phyloP scores from a whole-genome alignment of 2,113 vertebrate genomes.

The Oncorhynchus kisutch region DNA sequence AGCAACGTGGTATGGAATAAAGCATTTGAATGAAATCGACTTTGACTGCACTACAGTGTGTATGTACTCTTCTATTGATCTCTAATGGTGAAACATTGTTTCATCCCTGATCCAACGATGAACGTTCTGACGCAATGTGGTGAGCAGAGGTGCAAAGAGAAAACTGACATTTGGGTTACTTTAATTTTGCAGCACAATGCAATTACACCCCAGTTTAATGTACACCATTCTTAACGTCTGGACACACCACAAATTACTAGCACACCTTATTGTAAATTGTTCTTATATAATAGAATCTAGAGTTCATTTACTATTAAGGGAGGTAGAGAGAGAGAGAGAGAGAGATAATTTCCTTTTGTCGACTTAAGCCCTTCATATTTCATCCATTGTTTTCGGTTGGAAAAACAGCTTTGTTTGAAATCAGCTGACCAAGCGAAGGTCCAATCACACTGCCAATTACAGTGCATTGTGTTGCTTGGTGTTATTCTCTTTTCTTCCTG shows the following conservation, averaged over 20 bases:
- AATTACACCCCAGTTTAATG: not conserved
- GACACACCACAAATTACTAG: not conserved
- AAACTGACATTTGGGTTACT: not conserved
- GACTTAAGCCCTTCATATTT: conserved; percentile 36
- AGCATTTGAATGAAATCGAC: conserved; percentile 12
- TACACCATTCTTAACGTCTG: not conserved
- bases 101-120: not conserved
- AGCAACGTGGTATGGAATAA: not conserved
- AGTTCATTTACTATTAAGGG: not conserved
- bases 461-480: conserved; percentile 23
- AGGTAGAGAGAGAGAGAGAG: not conserved
- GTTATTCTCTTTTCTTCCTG: conserved; percentile 22
- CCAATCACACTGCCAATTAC: conserved; percentile 39
- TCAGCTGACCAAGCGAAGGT: conserved; percentile 25
- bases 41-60: conserved; percentile 18
- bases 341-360: not conserved
- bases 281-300: not conserved
- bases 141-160: not conserved
- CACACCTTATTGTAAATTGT: not conserved
- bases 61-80: not conserved
- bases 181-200: not conserved
- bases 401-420: conserved; percentile 17
- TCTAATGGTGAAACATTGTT: conserved; percentile 5
- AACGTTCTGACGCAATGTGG: not conserved
- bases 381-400: conserved; percentile 29